phyloP scores from a whole-genome alignment of 2,797 vertebrate genomes.

The Rhincodon typus region DNA sequence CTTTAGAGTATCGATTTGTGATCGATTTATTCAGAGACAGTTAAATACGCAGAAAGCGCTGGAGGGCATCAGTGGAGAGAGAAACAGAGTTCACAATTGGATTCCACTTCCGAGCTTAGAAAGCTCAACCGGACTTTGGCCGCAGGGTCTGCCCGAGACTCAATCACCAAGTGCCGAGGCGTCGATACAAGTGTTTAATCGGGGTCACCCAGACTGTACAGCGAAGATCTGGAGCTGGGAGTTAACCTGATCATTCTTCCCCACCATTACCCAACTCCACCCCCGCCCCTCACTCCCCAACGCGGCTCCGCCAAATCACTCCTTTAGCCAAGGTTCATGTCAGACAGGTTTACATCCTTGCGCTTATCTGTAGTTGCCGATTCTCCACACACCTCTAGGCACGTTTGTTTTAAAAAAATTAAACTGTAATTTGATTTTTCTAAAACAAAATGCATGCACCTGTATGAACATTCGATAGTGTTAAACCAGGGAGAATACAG shows the following conservation, averaged over 20 bases:
- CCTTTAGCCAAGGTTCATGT: no score
- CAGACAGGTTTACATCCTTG: no score
- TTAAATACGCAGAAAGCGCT: no score
- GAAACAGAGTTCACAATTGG: no score
- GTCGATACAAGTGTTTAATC: background rate
- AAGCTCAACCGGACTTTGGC: background rate
- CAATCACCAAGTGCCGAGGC: background rate
- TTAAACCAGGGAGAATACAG: background rate
- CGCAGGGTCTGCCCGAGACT: background rate
- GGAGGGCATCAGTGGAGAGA: no score
- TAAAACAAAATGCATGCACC: background rate
- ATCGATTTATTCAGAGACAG: background rate
- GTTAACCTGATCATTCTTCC: no score
- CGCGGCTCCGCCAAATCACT: no score
- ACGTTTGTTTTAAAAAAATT: background rate
- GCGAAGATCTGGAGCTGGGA: no score
- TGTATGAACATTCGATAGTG: background rate
- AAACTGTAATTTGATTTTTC: background rate
- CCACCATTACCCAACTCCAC: no score
- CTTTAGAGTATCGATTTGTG: background rate
- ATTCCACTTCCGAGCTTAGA: background rate
- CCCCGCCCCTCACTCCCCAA: no score
- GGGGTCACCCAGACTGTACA: background rate
- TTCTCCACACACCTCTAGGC: background rate
- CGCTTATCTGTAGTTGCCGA: background rate